A percentile compares a stretch with the other conserved stretches of the same genome.
phyloP scores from a whole-genome alignment of 2,113 vertebrate species.

The Neofelis nebulosa region DNA sequence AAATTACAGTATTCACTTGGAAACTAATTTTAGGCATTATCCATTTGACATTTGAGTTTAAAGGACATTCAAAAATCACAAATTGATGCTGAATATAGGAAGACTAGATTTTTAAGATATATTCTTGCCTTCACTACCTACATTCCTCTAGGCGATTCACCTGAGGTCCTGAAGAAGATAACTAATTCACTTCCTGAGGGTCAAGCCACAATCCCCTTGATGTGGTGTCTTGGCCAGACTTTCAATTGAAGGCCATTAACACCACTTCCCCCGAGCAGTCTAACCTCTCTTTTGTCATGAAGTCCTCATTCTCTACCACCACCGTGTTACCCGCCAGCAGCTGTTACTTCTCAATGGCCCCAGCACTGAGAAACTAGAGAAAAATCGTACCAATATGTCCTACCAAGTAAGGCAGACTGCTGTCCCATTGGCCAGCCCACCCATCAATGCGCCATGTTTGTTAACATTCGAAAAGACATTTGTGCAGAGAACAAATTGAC shows the following conservation, averaged over 20 bases:
- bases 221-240: background rate
- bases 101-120: constrained; percentile 19
- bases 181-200: background rate
- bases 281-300: background rate
- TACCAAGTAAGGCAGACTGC: background rate
- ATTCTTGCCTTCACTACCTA: background rate
- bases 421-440: constrained; percentile 7
- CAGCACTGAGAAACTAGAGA: constrained; percentile 28
- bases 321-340: background rate
- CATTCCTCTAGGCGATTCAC: background rate
- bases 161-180: constrained; percentile 3
- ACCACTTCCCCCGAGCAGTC: background rate
- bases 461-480: constrained; percentile 61
- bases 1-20: constrained; percentile 64
- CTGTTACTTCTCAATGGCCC: background rate
- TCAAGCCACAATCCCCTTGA: background rate
- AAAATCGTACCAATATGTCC: background rate
- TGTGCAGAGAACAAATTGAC: constrained; percentile 69
- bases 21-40: constrained; percentile 58
- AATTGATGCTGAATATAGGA: background rate
- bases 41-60: constrained; percentile 61
- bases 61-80: constrained; percentile 50
- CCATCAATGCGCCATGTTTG: constrained; percentile 62
- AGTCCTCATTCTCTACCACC: background rate
- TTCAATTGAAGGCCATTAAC: background rate